These are phyloP conservation scores for Glossophaga mutica DNA, from an alignment of 2,797 vertebrate genomes.

Conservation along the genomic window DNA sequence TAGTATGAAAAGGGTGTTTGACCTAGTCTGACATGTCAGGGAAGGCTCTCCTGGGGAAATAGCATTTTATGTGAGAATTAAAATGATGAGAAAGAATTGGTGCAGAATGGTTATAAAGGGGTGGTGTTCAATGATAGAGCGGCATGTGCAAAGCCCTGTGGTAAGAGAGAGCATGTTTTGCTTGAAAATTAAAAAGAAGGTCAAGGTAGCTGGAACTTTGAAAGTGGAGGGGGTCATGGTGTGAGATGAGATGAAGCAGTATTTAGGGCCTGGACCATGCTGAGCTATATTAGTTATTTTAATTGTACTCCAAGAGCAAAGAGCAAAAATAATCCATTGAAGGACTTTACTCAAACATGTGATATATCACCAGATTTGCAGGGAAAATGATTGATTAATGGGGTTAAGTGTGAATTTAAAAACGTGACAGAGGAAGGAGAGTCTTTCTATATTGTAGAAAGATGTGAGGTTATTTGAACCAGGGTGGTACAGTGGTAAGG, in stretches of 20 bases:
- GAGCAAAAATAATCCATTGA: neutral
- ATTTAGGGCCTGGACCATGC: neutral
- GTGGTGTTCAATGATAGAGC: neutral
- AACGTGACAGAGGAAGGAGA: neutral
- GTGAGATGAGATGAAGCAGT: neutral
- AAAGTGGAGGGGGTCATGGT: neutral
- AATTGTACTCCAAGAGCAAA: neutral
- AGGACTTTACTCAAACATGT: neutral
- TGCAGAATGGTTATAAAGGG: neutral
- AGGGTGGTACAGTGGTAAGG: neutral
- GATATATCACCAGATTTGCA: neutral
- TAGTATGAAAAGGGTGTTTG: neutral
- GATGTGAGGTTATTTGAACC: neutral
- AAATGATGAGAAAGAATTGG: neutral
- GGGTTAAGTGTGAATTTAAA: neutral
- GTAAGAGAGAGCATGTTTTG: neutral
- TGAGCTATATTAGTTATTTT: neutral
- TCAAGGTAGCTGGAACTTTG: neutral
- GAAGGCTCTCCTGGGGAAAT: neutral
- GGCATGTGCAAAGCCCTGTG: neutral
- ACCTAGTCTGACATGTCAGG: neutral
- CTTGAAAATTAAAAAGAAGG: neutral
- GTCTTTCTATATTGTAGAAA: neutral
- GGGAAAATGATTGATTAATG: neutral
- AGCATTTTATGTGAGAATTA: neutral